A percentile compares a stretch with the other conserved stretches of the same genome.
Evolutionary conservation across 2,888 invertebrate species (phyloP).

Genomic region (Itoplectis maculator): DNA sequence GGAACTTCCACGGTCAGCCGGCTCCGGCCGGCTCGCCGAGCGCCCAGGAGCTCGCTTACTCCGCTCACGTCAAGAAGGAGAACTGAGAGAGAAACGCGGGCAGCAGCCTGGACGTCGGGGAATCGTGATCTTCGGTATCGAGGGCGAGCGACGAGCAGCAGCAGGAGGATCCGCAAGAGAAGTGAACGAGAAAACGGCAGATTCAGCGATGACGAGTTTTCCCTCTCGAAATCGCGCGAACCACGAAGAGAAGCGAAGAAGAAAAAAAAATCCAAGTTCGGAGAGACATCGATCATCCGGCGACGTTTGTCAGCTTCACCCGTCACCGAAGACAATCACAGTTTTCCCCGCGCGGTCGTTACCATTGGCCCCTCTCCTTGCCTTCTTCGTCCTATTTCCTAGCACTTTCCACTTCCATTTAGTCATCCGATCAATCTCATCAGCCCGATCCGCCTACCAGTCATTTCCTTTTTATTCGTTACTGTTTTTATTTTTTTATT

Average conservation of each 20-base stretch:
- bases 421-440: slow-evolving; percentile 48
- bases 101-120: slow-evolving; percentile 50
- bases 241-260: neutral
- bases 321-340: neutral
- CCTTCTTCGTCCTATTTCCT: neutral
- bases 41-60: slow-evolving; percentile 88
- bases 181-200: neutral
- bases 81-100: slow-evolving; percentile 47
- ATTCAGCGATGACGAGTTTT: neutral
- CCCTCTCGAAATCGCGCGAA: slow-evolving; percentile 1
- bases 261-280: neutral
- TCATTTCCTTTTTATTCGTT: slow-evolving; percentile 27
- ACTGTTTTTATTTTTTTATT: neutral
- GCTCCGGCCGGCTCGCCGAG: slow-evolving; percentile 73
- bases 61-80: slow-evolving; percentile 84
- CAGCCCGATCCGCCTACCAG: slow-evolving; percentile 34
- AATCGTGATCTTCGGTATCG: slow-evolving; percentile 34
- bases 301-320: neutral
- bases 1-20: slow-evolving; percentile 85
- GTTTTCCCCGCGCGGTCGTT: slow-evolving; percentile 22
- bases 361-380: slow-evolving; percentile 18
- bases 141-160: slow-evolving; percentile 25
- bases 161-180: slow-evolving; percentile 13
- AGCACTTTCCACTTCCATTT: slow-evolving; percentile 3
- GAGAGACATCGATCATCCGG: neutral